Conservation (phyloP, 2,113 vertebrate genomes). For the Callipepla californica region DNA sequence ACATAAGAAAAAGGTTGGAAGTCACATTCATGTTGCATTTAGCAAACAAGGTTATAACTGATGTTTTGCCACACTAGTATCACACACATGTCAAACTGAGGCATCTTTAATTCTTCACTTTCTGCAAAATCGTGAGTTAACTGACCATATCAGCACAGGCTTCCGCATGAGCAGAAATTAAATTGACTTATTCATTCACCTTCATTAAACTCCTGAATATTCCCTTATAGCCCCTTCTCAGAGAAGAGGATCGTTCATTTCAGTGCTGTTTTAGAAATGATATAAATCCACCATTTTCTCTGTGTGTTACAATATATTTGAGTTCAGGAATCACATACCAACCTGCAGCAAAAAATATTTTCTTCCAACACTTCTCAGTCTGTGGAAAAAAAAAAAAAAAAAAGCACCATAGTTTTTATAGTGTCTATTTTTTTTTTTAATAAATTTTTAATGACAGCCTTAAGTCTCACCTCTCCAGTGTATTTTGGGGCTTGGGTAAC, state of each 20-base stretch:
- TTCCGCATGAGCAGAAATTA: neutral
- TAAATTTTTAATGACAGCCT: conserved; percentile 57
- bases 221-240: neutral
- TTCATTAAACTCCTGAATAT: neutral
- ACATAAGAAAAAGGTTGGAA: neutral
- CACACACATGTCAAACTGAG: neutral
- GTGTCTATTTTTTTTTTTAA: neutral
- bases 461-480: conserved; percentile 30
- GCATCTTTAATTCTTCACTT: neutral
- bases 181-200: neutral
- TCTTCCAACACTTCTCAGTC: neutral
- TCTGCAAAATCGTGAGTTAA: neutral
- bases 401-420: neutral
- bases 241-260: neutral
- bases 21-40: neutral
- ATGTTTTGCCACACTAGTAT: neutral
- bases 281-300: neutral
- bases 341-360: neutral
- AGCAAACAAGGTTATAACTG: neutral
- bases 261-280: neutral
- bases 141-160: neutral
- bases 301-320: neutral
- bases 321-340: neutral
- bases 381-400: neutral
- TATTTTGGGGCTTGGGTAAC: conserved; percentile 34